Conservation (phyloP, 2,888 invertebrate genomes). For the Chymomyza fuscimana region DNA sequence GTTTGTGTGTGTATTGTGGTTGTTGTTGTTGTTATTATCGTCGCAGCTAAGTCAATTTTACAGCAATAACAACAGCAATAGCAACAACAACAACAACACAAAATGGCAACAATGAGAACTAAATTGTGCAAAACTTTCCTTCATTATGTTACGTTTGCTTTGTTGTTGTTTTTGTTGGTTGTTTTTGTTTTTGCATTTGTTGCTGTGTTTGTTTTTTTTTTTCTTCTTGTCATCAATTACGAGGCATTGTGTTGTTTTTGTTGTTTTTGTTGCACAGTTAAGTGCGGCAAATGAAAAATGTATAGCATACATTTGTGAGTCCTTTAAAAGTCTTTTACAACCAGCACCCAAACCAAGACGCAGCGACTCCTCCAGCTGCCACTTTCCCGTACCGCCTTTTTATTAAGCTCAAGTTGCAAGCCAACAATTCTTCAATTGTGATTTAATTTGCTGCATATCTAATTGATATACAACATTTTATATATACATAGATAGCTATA, state of each 20-base stretch:
- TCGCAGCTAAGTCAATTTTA: slow-evolving; percentile 6
- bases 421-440: background rate
- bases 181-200: background rate
- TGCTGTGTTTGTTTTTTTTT: background rate
- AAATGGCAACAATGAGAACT: slow-evolving; percentile 49
- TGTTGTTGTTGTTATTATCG: slow-evolving; percentile 28
- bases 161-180: slow-evolving; percentile 19
- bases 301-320: slow-evolving; percentile 1
- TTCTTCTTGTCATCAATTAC: slow-evolving; percentile 7
- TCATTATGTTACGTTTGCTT: slow-evolving; percentile 17
- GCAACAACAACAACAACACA: slow-evolving; percentile 15
- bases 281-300: background rate
- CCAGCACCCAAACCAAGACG: background rate
- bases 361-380: too few relatives aligned
- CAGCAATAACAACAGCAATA: slow-evolving; percentile 3
- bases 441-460: background rate
- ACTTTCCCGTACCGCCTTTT: too few relatives aligned
- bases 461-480: too few relatives aligned
- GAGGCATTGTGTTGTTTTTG: background rate
- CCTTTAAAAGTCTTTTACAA: background rate
- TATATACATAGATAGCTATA: too few relatives aligned
- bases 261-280: background rate
- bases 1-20: slow-evolving; percentile 48
- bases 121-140: slow-evolving; percentile 63
- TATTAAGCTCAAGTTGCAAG: background rate